Evolutionary conservation across 2,797 vertebrate genomes (phyloP), one percentile per base, ranked within the genome.

Genomic region (Setipinna tenuifilis): DNA sequence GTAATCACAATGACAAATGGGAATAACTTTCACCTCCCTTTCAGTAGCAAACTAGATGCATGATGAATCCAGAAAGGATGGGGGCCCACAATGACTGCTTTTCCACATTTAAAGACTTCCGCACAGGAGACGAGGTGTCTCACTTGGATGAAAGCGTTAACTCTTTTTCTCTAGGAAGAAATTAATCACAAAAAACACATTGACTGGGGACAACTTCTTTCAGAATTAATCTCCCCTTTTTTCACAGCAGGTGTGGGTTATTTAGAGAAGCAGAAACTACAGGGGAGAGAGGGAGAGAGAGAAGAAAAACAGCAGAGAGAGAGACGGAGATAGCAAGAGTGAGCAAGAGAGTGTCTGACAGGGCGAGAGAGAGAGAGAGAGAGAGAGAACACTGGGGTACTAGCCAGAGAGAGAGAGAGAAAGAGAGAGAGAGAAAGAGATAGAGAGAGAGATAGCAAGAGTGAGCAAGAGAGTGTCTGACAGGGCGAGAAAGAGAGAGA

Each of bases 371-470:
- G 25, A 35, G 68, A 75, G 68, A 75, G 28, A 41, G 31, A 41
- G 31, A 75, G 12, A 19, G 12, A 28, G 31, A 21, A n/a, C n/a
- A n/a, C n/a, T n/a, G n/a, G n/a, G n/a, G n/a, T n/a, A n/a, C n/a
- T n/a, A n/a, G n/a, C n/a, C n/a, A 35, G 65, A 71, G 28, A 75
- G 68, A 75, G 28, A 75, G 68, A 75, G 25, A 35, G 68, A 75
- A 28, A 75, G 28, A 41, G 31, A 41, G 31, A 75, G 12, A 19
- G 12, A 28, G 31, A 21, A n/a, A 59, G 58, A 41, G 68, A 41
- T 14, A 41, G 28, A 14, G 65, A 31, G 14, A 10, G 14, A 35
- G 28, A 28, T 11, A 75, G 31, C 6, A 14, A 75, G 68, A 41
- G 28, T 16, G 2, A 28, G 71, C 12, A 35, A 12, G 5, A 41